These are phyloP conservation scores for Stigmatopora nigra DNA, from an alignment of 2,113 vertebrate genomes.

Conservation along the genomic window DNA sequence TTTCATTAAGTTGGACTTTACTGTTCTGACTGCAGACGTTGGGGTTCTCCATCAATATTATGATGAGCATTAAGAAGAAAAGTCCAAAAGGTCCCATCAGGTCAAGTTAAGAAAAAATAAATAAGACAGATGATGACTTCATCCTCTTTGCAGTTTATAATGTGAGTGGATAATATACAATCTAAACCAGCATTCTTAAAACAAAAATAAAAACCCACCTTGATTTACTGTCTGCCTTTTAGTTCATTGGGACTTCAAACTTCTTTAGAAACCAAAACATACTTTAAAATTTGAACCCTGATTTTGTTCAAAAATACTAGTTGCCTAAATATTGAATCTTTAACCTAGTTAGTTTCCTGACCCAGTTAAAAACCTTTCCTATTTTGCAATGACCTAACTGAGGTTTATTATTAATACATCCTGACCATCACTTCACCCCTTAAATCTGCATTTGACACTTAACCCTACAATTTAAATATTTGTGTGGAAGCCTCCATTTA, in stretches of 20 bases:
- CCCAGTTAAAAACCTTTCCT: no score
- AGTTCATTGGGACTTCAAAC: background rate
- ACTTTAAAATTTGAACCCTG: background rate
- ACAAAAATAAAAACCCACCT: no score
- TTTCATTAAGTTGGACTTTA: slow-evolving; percentile 26
- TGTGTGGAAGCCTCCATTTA: no score
- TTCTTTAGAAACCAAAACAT: background rate
- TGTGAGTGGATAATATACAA: background rate
- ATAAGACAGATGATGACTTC: background rate
- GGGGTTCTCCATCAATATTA: background rate
- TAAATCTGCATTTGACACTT: no score
- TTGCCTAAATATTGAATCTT: background rate
- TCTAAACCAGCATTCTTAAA: background rate
- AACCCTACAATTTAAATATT: no score
- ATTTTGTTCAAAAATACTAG: background rate
- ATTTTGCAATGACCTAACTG: no score
- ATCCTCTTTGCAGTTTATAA: background rate
- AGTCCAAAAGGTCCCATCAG: background rate
- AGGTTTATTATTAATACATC: no score
- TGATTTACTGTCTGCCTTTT: no score
- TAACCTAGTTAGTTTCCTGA: no score
- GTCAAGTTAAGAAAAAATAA: background rate
- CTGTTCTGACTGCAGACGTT: background rate
- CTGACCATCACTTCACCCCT: no score
- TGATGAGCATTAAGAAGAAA: background rate